Evolutionary conservation across 2,797 vertebrate genomes (phyloP).

Genomic region (Smutsia temminckii): DNA sequence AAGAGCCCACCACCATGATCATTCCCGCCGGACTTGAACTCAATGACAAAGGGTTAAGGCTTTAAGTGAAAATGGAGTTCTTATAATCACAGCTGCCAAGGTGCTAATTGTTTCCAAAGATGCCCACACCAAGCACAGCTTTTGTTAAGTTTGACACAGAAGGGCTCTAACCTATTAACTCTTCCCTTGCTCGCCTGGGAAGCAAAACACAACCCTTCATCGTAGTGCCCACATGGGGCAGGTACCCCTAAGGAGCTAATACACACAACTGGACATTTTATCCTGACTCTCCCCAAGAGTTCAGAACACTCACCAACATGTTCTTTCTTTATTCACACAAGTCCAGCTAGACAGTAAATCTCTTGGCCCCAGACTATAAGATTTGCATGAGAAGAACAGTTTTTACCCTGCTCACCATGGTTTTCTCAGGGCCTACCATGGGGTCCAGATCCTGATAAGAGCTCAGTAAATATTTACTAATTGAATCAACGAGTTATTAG

Average conservation of each 20-base stretch:
- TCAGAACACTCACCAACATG: background rate
- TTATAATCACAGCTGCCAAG: background rate
- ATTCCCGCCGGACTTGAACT: background rate
- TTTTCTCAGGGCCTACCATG: background rate
- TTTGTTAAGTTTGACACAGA: background rate
- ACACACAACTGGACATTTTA: background rate
- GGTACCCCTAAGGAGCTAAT: fast-evolving
- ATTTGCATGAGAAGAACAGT: background rate
- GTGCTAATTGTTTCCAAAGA: background rate
- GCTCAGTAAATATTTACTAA: background rate
- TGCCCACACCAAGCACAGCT: background rate
- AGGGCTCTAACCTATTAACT: background rate
- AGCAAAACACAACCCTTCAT: background rate
- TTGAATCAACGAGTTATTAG: background rate
- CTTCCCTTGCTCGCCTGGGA: background rate
- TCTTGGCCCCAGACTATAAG: background rate
- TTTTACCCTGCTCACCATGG: background rate
- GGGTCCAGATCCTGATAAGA: background rate
- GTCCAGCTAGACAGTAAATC: background rate
- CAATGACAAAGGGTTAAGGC: background rate
- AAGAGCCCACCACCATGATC: background rate
- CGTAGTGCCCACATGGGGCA: background rate
- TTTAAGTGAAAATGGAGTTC: background rate
- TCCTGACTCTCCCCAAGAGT: background rate
- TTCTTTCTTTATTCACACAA: background rate